Base-by-base conservation (phyloP, 2,113 vertebrate genomes). In the Psephotus haematonotus region DNA sequence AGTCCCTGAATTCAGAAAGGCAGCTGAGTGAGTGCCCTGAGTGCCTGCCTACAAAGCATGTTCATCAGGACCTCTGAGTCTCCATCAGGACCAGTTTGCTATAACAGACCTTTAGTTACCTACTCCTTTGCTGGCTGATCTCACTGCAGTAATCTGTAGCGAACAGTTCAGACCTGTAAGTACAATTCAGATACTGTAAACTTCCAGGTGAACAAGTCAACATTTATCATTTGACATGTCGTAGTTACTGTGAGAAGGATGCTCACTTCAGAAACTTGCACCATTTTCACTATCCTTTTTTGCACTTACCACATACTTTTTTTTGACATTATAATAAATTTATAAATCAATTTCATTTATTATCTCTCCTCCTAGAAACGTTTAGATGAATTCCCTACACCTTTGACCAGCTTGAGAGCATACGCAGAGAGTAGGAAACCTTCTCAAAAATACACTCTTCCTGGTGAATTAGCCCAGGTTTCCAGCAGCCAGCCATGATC, bases 21-120 rank as follows among this genome's bases (percentile, higher is more conserved):
- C 59, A 41, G 44, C 41, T 6, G 53, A 75, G 37, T 1, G n/a
- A 49, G 35, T 4, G 29, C 29, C 44, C 4, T 6, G 24, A 37
- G 74, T 6, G 22, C 9, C 13, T 20, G 35, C 27, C 59, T 43
- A 29, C 46, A 76, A 19, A 55, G 25, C 25, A 12, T 7, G 33
- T 25, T 64, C 13, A 7, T 17, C 6, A 4, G 5, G 39, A 33
- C 28, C 28, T 16, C 33, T 13, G 0, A 1, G 25, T 33, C 47
- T 64, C 43, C 31, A 16, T 7, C 1, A 5, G 55, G 24, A 67
- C 8, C 64, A 77, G 49, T 29, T 57, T 33, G 60, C 12, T 67
- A 5, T 11, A 39, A 57, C 6, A 27, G 46, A 19, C 17, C 24
- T 57, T 70, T 24, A 65, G 33, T 27, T 31, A 41, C n/a, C 39